These are phyloP conservation scores for Hymenochirus boettgeri DNA, from an alignment of 2,113 vertebrate species.

Conservation along the genomic window DNA sequence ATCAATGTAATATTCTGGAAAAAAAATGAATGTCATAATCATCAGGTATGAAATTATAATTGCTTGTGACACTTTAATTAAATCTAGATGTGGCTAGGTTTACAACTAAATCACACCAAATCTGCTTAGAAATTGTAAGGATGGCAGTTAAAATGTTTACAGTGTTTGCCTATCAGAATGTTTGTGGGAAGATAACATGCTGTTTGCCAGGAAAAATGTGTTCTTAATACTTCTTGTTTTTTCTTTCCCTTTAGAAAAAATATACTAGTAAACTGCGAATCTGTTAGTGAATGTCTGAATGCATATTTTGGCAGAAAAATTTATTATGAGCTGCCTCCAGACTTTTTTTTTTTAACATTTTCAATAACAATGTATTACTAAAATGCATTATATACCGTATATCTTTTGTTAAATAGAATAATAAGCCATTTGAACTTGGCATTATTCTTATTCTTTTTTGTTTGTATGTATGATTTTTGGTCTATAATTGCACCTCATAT, in stretches of 20 bases:
- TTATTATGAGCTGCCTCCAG: too few relatives aligned
- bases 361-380: too few relatives aligned
- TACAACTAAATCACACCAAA: not conserved
- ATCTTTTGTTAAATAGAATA: too few relatives aligned
- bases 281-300: too few relatives aligned
- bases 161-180: constrained; percentile 20
- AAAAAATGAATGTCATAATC: constrained; percentile 1
- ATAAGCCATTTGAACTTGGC: too few relatives aligned
- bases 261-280: too few relatives aligned
- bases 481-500: too few relatives aligned
- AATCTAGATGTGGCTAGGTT: constrained; percentile 18
- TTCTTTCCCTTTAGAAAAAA: not conserved
- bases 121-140: constrained; percentile 19
- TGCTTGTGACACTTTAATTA: constrained; percentile 6
- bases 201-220: not conserved
- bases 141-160: constrained; percentile 33
- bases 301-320: too few relatives aligned
- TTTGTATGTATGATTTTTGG: too few relatives aligned
- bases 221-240: not conserved
- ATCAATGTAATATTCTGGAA: constrained; percentile 12
- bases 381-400: too few relatives aligned
- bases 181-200: not conserved
- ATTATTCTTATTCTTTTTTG: too few relatives aligned
- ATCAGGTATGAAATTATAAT: constrained; percentile 11
- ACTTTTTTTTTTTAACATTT: too few relatives aligned